A percentile compares a stretch with the other conserved stretches of the same genome.
phyloP scores from a whole-genome alignment of 2,888 invertebrate genomes.

The Zaprionus lineosus region DNA sequence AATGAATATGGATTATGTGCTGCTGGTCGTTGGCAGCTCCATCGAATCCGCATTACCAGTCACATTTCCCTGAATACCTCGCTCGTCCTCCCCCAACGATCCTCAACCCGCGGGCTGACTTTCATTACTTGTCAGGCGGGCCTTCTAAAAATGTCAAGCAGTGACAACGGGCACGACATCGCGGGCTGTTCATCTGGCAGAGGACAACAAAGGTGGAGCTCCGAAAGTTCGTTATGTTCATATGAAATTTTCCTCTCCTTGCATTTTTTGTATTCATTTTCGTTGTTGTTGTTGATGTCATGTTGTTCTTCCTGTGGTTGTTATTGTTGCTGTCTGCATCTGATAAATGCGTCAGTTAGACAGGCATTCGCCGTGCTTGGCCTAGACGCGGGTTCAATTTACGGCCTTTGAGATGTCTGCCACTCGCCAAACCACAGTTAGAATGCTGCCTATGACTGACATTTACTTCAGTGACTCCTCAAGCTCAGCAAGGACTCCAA shows the following conservation, averaged over 20 bases:
- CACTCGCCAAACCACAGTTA: slow-evolving; percentile 33
- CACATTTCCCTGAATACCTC: no score
- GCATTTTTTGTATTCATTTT: neutral
- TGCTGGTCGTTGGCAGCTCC: slow-evolving; percentile 3
- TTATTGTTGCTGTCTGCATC: slow-evolving; percentile 58
- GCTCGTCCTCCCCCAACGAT: no score
- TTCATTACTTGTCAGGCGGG: slow-evolving; percentile 69
- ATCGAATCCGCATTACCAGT: slow-evolving; percentile 22
- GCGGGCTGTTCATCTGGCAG: slow-evolving; percentile 21
- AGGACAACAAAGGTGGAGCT: slow-evolving; percentile 45
- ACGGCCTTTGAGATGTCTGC: slow-evolving; percentile 63
- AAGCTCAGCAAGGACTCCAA: slow-evolving; percentile 15
- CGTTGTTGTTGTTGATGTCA: slow-evolving; percentile 19
- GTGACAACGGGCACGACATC: slow-evolving; percentile 30
- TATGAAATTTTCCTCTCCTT: no score
- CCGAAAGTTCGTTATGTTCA: slow-evolving; percentile 32
- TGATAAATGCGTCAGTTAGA: slow-evolving; percentile 60
- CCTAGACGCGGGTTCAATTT: slow-evolving; percentile 54
- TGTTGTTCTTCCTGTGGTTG: slow-evolving; percentile 21
- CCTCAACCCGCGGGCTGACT: slow-evolving; percentile 44
- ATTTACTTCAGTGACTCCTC: slow-evolving; percentile 66
- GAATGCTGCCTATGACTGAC: slow-evolving; percentile 48
- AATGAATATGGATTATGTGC: slow-evolving; percentile 10
- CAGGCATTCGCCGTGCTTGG: slow-evolving; percentile 5
- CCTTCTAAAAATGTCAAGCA: slow-evolving; percentile 54